Base-by-base conservation (phyloP, 2,797 vertebrate genomes). In the Rhinoraja longicauda region DNA sequence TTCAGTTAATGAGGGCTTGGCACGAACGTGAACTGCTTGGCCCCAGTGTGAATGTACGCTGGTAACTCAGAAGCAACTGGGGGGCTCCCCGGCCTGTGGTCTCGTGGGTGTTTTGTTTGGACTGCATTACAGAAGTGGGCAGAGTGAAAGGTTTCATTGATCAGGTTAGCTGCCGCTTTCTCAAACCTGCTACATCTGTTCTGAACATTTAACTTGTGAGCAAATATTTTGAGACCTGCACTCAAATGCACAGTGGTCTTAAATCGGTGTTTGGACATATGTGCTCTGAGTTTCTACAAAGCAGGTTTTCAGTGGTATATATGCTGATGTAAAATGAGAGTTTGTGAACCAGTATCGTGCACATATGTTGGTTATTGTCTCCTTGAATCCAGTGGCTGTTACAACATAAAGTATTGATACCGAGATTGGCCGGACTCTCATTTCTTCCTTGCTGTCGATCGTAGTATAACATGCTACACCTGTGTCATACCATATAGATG, bases 391-490 rank as follows among this genome's bases (percentile, higher is more conserved):
- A 91, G 29, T 73, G 36, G 67, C 67, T 91, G 90, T 73, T 53
- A 53, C 24, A 91, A 73, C 90, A 91, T 91, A 91, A 91, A 91
- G 70, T 91, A 73, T 91, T 91, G 90, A 91, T 91, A 91, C 67
- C 45, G 67, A 91, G 39, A 91, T n/a, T 67, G n/a, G n/a, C n/a
- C 32, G 59, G 59, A 36, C 64, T 19, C 17, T 88, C 15, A 91
- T 53, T 91, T 73, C 67, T 91, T 26, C 4, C 67, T 12, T 26
- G 1, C 10, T 91, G 10, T 13, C 0, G 1, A 21, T 91, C 36
- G 53, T 4, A 15, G 5, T 29, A 15, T 13, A 67, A 67, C 59
- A 32, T 59, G 59, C 59, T 67, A 3, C 59, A 67, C 59, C n/a
- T 88, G n/a, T 62, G 8, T 67, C 84, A 17, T 21, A 6, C 64